phyloP scores from a whole-genome alignment of 1,140 invertebrate species.

The Heliothis virescens region DNA sequence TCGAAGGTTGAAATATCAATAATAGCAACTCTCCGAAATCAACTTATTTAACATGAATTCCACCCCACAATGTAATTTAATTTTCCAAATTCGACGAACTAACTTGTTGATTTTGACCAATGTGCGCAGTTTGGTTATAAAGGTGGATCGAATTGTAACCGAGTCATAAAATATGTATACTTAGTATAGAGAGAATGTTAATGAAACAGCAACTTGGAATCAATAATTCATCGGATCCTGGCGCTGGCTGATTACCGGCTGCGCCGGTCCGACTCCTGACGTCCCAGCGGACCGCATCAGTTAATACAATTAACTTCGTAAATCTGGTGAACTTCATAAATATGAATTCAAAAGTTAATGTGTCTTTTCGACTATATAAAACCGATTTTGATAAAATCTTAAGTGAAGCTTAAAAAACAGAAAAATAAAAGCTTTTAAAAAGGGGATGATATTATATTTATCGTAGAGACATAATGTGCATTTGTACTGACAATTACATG shows the following conservation, averaged over 20 bases:
- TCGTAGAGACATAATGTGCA: too few species aligned
- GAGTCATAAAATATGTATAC: neutral
- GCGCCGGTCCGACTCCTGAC: conserved; percentile 40
- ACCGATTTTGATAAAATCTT: neutral
- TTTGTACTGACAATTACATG: too few species aligned
- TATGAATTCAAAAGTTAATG: neutral
- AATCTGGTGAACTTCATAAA: neutral
- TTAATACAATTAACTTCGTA: conserved; percentile 42
- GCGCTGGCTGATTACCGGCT: conserved; percentile 43
- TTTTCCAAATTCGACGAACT: too few species aligned
- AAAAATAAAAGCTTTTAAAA: too few species aligned
- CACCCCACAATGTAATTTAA: too few species aligned
- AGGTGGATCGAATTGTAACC: neutral
- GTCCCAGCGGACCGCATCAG: conserved; percentile 3
- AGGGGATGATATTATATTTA: too few species aligned
- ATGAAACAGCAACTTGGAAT: conserved; percentile 38
- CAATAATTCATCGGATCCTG: conserved; percentile 47
- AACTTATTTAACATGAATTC: too few species aligned
- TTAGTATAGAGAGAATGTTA: conserved; percentile 21
- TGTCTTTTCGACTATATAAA: neutral
- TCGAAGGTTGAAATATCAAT: too few species aligned
- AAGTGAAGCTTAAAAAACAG: too few species aligned
- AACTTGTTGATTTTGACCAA: neutral
- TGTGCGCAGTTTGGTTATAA: neutral
- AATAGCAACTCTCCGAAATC: too few species aligned